Percentiles rank a stretch among this genome's conserved stretches.
Evolutionary conservation across 2,113 vertebrate genomes (phyloP).

Genomic region (Phrynosoma blainvillii): DNA sequence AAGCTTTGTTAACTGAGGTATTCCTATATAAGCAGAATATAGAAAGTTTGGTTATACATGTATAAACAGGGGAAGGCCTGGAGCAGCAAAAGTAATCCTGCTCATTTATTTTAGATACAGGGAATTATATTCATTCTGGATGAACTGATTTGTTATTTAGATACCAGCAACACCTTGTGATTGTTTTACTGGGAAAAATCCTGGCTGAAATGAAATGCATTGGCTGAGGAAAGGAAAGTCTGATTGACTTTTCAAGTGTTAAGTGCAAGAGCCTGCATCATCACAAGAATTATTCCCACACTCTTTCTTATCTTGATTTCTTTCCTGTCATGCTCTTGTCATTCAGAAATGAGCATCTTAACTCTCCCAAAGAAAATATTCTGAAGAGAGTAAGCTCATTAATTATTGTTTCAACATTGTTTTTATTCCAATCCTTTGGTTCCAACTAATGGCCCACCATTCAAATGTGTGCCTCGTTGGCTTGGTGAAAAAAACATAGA

Average conservation of each 20-base stretch:
- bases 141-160: conserved; percentile 71
- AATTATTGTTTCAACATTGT: conserved; percentile 72
- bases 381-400: conserved; percentile 68
- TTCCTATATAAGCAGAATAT: not conserved
- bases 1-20: too few species aligned
- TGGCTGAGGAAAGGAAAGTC: conserved; percentile 50
- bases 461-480: conserved; percentile 55
- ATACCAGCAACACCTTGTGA: conserved; percentile 66
- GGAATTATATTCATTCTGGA: conserved; percentile 63
- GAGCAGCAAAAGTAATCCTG: not conserved
- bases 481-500: conserved; percentile 53
- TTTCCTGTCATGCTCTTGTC: conserved; percentile 54
- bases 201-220: conserved; percentile 54
- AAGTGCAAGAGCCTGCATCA: conserved; percentile 37
- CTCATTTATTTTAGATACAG: conserved; percentile 65
- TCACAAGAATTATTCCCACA: conserved; percentile 28
- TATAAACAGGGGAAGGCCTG: not conserved
- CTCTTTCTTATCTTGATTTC: conserved; percentile 28
- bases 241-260: conserved; percentile 25
- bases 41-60: not conserved
- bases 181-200: conserved; percentile 65
- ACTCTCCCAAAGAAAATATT: conserved; percentile 69
- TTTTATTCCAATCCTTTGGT: conserved; percentile 65
- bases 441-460: conserved; percentile 53
- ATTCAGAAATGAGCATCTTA: conserved; percentile 50